Evolutionary conservation across 1,140 invertebrate genomes (phyloP), one percentile per base, ranked within the genome.

Genomic region (Calosoma granatense): DNA sequence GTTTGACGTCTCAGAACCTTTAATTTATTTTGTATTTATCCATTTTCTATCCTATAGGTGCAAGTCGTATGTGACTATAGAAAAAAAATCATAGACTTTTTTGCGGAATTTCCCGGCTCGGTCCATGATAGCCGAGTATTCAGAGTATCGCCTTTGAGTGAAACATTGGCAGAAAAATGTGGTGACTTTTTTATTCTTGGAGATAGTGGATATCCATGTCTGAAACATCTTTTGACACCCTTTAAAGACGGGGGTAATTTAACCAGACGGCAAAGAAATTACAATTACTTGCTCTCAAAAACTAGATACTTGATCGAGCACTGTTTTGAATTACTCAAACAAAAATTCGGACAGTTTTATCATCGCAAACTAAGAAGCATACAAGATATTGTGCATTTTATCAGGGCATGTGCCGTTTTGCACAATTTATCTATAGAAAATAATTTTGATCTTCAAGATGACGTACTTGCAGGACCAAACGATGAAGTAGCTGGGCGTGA

Each of bases 41-140:
- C n/a, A n/a, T n/a, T n/a, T n/a, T n/a, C n/a, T n/a, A n/a, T n/a
- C n/a, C 26, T 36, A 36, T 36, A 52, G 41, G 17, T 53, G n/a
- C 56, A 57, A 39, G 56, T 30, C 17, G 51, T 57, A 30, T 57
- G 56, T 41, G 56, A 57, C 21, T 14, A 20, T 12, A 57, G 22
- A 17, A 17, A 26, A 39, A 53, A 22, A 22, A 57, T 53, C n/a
- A 57, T 17, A 4, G 51, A 57, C 41, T 11, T 57, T 9, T 57
- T 57, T 53, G 39, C 53, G 12, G 62, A 61, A 19, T 58, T 61
- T 43, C 59, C 56, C n/a, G 64, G 61, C 3, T 65, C 62, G 12
- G 62, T 65, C 11, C 60, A 65, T 53, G 64, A 65, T 53, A 39
- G 53, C 20, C 55, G 60, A 20, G 64, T 65, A 54, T 62, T 65